A percentile compares a stretch with the other conserved stretches of the same genome.
Conservation (phyloP, 2,797 vertebrate genomes). For the Sebastolobus alascanus region DNA sequence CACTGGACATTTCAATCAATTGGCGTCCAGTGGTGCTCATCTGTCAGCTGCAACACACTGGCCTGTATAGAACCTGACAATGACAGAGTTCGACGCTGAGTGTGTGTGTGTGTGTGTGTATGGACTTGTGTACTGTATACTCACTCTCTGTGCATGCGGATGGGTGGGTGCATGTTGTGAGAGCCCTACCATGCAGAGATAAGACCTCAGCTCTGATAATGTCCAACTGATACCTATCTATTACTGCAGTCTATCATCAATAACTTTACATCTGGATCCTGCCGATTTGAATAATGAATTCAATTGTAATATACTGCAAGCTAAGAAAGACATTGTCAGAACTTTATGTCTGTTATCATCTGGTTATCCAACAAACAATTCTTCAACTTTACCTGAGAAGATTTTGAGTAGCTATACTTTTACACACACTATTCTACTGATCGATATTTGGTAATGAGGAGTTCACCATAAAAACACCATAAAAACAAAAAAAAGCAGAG, state of each 20-base stretch:
- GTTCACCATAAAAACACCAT: too few species aligned
- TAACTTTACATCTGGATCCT: conserved; percentile 16
- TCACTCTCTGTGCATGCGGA: conserved; percentile 6
- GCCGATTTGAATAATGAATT: conserved; percentile 25
- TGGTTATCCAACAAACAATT: background rate
- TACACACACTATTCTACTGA: background rate
- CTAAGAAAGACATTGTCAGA: conserved; percentile 6
- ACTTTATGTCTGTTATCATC: background rate
- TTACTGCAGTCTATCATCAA: conserved; percentile 28
- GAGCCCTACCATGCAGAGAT: conserved; percentile 49
- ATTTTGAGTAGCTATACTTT: background rate
- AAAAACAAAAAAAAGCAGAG: background rate
- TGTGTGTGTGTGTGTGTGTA: conserved; percentile 4
- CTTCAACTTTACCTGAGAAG: background rate
- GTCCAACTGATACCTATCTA: conserved; percentile 26
- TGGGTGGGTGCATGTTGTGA: background rate
- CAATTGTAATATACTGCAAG: background rate
- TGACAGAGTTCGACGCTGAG: background rate
- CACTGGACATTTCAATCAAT: conserved; percentile 63
- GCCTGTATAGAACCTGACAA: conserved; percentile 14
- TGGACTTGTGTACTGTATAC: conserved; percentile 3
- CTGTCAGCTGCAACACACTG: conserved; percentile 12
- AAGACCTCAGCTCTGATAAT: conserved; percentile 40
- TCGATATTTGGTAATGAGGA: background rate
- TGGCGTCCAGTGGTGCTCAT: conserved; percentile 25